These are phyloP conservation scores for Salvator merianae DNA, from an alignment of 2,113 vertebrate species.

Conservation along the genomic window DNA sequence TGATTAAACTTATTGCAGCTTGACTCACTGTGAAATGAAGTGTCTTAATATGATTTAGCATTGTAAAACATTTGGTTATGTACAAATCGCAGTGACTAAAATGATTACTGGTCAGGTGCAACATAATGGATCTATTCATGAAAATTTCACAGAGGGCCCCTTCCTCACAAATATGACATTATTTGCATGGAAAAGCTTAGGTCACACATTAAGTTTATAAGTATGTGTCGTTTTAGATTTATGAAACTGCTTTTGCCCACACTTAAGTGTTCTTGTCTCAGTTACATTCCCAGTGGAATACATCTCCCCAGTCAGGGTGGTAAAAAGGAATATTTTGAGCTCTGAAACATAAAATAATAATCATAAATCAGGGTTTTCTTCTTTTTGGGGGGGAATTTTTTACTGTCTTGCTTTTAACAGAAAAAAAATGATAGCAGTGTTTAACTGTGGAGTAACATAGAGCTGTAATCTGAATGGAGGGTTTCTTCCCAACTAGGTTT, in stretches of 20 bases:
- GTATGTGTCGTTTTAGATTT: conserved; percentile 63
- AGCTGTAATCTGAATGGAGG: neutral
- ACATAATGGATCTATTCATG: conserved; percentile 72
- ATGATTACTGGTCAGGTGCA: conserved; percentile 67
- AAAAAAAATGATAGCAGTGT: conserved; percentile 4
- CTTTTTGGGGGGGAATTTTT: conserved; percentile 50
- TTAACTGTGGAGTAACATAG: neutral
- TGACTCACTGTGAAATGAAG: conserved; percentile 53
- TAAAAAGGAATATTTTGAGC: conserved; percentile 36
- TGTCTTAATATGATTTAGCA: conserved; percentile 64
- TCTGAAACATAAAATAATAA: conserved; percentile 51
- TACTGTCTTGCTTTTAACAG: conserved; percentile 22
- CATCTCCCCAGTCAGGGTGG: neutral
- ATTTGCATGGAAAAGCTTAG: conserved; percentile 72
- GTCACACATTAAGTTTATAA: conserved; percentile 59
- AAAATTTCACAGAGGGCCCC: conserved; percentile 42
- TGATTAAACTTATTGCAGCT: conserved; percentile 49
- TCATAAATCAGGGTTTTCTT: conserved; percentile 58
- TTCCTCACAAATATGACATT: conserved; percentile 69
- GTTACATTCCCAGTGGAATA: conserved; percentile 53
- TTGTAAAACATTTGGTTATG: conserved; percentile 67
- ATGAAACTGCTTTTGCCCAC: conserved; percentile 45
- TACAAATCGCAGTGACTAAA: conserved; percentile 57
- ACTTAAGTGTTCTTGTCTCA: conserved; percentile 44
- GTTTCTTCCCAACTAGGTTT: neutral